Percentiles rank a stretch among this genome's conserved stretches.
phyloP scores from a whole-genome alignment of 2,888 invertebrate genomes.

The Apamea crenata region DNA sequence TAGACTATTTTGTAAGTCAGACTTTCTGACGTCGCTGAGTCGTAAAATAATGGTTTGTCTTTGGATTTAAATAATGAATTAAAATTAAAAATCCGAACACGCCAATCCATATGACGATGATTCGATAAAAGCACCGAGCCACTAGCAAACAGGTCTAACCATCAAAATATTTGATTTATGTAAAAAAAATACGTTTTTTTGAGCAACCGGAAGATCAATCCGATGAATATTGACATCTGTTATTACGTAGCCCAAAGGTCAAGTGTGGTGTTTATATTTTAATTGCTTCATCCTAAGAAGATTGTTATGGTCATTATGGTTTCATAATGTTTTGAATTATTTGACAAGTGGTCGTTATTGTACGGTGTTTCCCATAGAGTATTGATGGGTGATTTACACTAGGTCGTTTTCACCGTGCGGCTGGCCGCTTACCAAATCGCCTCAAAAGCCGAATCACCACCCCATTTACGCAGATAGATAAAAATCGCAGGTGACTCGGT shows the following conservation, averaged over 20 bases:
- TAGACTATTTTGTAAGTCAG: too few relatives aligned
- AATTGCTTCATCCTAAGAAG: constrained; percentile 27
- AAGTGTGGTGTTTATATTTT: constrained; percentile 38
- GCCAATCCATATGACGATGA: background rate
- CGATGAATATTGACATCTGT: constrained; percentile 49
- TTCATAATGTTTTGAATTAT: constrained; percentile 21
- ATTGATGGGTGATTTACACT: background rate
- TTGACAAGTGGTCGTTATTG: background rate
- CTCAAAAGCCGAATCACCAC: too few relatives aligned
- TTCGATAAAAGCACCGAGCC: background rate
- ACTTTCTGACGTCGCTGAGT: background rate
- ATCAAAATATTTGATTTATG: constrained; percentile 40
- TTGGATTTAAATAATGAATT: background rate
- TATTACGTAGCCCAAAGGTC: constrained; percentile 45
- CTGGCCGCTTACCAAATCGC: background rate
- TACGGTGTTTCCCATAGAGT: background rate
- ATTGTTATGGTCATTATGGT: constrained; percentile 12
- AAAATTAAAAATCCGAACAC: background rate
- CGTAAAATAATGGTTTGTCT: too few relatives aligned
- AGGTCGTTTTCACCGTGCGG: background rate
- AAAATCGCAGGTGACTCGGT: background rate
- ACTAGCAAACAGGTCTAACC: constrained; percentile 17
- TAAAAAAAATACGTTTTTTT: constrained; percentile 8
- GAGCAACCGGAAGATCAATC: constrained; percentile 25
- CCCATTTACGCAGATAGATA: too few relatives aligned